Evolutionary conservation across 2,797 vertebrate genomes (phyloP).

Genomic region (Poeciliopsis paucimaculata): DNA sequence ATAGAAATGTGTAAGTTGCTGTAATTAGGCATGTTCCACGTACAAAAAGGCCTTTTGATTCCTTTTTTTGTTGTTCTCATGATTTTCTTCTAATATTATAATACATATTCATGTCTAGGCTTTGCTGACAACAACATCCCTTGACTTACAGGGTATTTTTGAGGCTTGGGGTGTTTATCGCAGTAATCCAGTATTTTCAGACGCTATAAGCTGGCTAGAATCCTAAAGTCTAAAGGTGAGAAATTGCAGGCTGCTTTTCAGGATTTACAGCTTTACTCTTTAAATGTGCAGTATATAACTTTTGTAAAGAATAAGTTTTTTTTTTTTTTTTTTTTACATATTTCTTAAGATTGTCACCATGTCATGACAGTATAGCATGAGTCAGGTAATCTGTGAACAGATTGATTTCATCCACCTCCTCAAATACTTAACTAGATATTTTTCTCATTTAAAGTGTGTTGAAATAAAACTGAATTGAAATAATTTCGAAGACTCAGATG

Average conservation of each 20-base stretch:
- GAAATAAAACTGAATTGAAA: background rate
- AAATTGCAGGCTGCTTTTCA: background rate
- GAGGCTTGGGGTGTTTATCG: background rate
- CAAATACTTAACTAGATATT: background rate
- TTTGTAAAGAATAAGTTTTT: no score
- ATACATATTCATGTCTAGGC: background rate
- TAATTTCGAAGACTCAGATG: background rate
- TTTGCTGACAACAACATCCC: background rate
- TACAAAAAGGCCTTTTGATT: constrained; percentile 20
- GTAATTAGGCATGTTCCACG: constrained; percentile 61
- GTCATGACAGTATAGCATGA: no score
- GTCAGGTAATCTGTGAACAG: no score
- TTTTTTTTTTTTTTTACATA: no score
- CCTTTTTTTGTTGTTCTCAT: constrained; percentile 1
- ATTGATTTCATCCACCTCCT: no score
- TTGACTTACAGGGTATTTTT: background rate
- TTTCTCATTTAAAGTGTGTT: background rate
- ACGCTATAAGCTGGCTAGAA: background rate
- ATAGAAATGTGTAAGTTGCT: constrained; percentile 60
- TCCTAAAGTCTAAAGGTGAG: background rate
- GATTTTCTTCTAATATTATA: background rate
- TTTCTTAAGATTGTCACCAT: no score
- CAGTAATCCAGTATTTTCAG: background rate
- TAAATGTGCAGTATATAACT: background rate
- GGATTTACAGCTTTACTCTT: background rate